Conservation (phyloP, 2,113 vertebrate genomes). For the Sphyrna mokarran region DNA sequence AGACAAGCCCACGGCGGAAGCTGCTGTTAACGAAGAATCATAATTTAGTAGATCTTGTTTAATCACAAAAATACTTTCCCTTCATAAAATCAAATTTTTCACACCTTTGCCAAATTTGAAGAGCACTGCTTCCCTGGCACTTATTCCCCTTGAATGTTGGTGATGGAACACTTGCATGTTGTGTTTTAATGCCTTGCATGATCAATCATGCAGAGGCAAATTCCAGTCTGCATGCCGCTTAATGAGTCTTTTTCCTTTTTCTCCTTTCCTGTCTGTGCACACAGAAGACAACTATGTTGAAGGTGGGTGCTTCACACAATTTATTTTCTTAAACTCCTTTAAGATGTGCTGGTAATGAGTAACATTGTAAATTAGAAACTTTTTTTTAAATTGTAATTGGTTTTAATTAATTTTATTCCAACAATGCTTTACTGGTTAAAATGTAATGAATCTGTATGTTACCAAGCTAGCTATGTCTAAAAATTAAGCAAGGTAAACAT, state of each 20-base stretch:
- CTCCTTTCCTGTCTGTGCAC: conserved; percentile 89
- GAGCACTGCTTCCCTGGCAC: conserved; percentile 50
- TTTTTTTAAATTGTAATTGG: neutral
- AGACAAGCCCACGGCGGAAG: neutral
- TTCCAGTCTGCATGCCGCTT: conserved; percentile 97
- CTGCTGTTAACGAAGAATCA: neutral
- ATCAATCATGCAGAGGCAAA: conserved; percentile 87
- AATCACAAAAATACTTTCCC: neutral
- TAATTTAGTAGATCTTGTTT: neutral
- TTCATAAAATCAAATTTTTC: conserved; percentile 5
- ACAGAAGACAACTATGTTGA: conserved; percentile 92
- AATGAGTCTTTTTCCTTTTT: conserved; percentile 98
- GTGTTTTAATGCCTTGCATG: conserved; percentile 95
- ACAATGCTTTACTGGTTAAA: neutral
- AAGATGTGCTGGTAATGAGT: neutral
- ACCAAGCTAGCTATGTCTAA: neutral
- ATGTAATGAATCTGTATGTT: neutral
- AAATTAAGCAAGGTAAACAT: neutral
- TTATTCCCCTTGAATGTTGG: conserved; percentile 55
- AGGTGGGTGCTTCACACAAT: conserved; percentile 82
- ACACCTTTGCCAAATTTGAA: conserved; percentile 40
- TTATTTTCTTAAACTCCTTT: conserved; percentile 8
- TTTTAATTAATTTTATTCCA: neutral
- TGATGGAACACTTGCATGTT: conserved; percentile 83
- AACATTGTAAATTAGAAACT: neutral